A percentile compares a stretch with the other conserved stretches of the same genome.
These are phyloP conservation scores for Syrmaticus mikado DNA, from an alignment of 2,113 vertebrate genomes.

Conservation along the genomic window DNA sequence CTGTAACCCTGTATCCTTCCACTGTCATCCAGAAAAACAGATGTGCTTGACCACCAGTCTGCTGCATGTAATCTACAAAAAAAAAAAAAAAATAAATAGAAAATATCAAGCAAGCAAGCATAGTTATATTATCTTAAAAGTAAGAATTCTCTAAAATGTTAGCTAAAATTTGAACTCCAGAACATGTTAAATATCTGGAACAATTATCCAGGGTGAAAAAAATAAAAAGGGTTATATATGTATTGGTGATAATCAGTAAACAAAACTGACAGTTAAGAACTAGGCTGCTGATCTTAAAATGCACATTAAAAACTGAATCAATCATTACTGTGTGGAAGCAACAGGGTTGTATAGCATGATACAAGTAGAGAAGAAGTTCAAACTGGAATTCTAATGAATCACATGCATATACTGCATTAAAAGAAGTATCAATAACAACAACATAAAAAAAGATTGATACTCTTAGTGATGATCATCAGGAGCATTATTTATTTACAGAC, in stretches of 20 bases:
- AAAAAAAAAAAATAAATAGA: not conserved
- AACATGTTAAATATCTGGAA: not conserved
- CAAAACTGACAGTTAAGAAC: not conserved
- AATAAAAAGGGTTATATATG: too few relatives aligned
- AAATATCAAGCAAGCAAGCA: not conserved
- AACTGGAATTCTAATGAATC: not conserved
- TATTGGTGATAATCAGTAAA: not conserved
- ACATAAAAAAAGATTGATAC: not conserved
- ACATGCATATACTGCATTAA: not conserved
- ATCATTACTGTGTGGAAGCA: fast-evolving
- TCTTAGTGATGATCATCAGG: not conserved
- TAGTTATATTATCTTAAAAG: not conserved
- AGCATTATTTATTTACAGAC: not conserved
- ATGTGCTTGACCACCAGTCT: conserved; percentile 94
- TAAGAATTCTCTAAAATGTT: not conserved
- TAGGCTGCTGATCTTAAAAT: not conserved
- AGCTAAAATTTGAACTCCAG: not conserved
- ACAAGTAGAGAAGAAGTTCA: not conserved
- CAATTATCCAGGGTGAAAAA: not conserved
- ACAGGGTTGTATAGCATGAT: not conserved
- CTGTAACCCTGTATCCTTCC: conserved; percentile 97
- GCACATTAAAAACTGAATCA: not conserved
- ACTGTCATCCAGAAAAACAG: conserved; percentile 99
- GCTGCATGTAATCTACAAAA: conserved; percentile 95
- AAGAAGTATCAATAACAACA: not conserved